Conservation (phyloP, 2,113 vertebrate species). For the Sisor rabdophorus region DNA sequence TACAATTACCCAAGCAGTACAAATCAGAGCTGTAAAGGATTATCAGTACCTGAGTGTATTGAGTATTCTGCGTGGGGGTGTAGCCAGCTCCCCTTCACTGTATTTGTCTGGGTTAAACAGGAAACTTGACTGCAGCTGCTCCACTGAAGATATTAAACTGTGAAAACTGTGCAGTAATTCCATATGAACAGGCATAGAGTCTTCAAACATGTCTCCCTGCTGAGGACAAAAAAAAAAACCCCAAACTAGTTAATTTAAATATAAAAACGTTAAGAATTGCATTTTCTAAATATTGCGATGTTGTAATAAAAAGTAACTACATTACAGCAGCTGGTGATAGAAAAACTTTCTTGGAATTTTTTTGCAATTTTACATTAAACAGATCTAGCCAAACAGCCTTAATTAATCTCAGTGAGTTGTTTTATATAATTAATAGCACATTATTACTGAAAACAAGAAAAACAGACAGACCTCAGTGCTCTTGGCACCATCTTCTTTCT, state of each 20-base stretch:
- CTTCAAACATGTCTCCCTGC: constrained; percentile 65
- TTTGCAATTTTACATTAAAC: too few species aligned
- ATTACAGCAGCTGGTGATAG: not conserved
- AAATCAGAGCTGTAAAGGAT: not conserved
- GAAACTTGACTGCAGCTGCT: constrained; percentile 91
- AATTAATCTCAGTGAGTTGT: not conserved
- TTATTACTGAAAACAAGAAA: not conserved
- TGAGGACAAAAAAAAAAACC: not conserved
- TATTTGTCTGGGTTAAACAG: constrained; percentile 86
- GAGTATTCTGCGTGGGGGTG: constrained; percentile 85
- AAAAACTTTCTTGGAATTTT: too few species aligned
- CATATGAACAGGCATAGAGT: constrained; percentile 74
- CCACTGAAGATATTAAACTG: constrained; percentile 84
- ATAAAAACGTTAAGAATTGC: too few species aligned
- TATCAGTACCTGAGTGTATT: constrained; percentile 83
- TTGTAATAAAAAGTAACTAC: not conserved
- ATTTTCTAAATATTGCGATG: too few species aligned
- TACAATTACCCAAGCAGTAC: not conserved
- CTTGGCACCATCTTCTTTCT: constrained; percentile 73
- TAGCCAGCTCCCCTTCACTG: constrained; percentile 82
- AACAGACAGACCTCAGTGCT: constrained; percentile 76
- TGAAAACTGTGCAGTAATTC: constrained; percentile 88
- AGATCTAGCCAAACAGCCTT: not conserved
- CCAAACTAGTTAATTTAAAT: too few species aligned
- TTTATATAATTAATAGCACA: not conserved